These are phyloP conservation scores for Odontothrips loti DNA, from an alignment of 2,888 invertebrate species.

Conservation along the genomic window DNA sequence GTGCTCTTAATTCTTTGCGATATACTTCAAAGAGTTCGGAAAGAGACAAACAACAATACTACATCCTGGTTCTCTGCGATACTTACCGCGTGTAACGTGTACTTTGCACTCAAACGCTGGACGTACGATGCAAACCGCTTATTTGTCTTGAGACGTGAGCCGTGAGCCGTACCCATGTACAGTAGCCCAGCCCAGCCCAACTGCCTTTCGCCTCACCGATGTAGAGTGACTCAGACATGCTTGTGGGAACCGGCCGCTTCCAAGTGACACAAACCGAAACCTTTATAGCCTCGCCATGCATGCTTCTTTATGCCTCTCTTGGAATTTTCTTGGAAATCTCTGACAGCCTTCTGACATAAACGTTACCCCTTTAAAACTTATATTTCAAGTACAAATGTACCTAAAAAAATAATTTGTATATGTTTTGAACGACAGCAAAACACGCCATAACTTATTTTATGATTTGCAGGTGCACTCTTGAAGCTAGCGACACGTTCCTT, in stretches of 20 bases:
- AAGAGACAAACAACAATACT: too few relatives aligned
- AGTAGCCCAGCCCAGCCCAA: not conserved
- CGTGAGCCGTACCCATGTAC: not conserved
- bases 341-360: too few relatives aligned
- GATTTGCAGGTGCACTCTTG: constrained; percentile 15
- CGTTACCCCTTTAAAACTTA: too few relatives aligned
- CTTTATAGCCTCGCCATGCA: too few relatives aligned
- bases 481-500: not conserved
- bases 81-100: not conserved
- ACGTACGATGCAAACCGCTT: not conserved
- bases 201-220: not conserved
- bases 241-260: too few relatives aligned
- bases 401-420: not conserved
- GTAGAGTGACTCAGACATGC: not conserved
- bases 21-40: too few relatives aligned
- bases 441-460: not conserved
- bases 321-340: too few relatives aligned
- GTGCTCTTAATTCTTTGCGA: too few relatives aligned
- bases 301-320: too few relatives aligned
- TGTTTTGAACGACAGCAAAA: not conserved
- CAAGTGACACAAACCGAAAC: too few relatives aligned
- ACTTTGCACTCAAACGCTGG: not conserved
- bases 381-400: too few relatives aligned
- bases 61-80: not conserved
- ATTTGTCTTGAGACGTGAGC: not conserved